Percentiles rank a stretch among this genome's conserved stretches.
These are phyloP conservation scores for Dendrocincla tyrannina DNA, from an alignment of 2,797 vertebrate species.

Conservation along the genomic window DNA sequence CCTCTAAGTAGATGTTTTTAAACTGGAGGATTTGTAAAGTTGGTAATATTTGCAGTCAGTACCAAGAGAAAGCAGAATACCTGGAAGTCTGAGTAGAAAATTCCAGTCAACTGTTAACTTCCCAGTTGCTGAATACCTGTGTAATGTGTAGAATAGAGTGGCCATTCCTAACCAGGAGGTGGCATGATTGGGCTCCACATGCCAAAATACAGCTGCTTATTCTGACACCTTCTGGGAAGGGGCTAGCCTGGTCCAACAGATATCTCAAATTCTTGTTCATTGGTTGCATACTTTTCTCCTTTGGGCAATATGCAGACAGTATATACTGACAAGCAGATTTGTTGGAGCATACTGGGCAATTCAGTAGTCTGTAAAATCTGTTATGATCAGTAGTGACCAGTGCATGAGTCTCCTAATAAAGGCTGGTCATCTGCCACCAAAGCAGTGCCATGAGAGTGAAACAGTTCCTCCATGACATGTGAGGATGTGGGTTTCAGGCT, in stretches of 20 bases:
- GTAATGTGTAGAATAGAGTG: background rate
- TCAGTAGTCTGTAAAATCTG: background rate
- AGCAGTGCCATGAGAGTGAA: background rate
- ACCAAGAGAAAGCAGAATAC: background rate
- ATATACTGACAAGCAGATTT: background rate
- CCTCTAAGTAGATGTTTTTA: background rate
- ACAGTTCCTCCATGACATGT: background rate
- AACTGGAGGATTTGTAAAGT: background rate
- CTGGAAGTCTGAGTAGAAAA: background rate
- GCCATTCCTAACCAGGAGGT: slow-evolving; percentile 29
- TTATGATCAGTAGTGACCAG: background rate
- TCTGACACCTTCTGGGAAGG: background rate
- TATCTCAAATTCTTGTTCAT: rapidly evolving
- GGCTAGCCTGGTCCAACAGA: background rate
- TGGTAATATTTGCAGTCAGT: background rate
- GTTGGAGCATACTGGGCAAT: background rate
- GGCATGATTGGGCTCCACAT: slow-evolving; percentile 30
- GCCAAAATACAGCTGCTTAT: background rate
- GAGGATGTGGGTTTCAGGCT: background rate
- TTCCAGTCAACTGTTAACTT: background rate
- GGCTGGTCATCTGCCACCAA: background rate
- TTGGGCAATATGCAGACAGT: too few relatives aligned
- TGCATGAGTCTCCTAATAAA: background rate
- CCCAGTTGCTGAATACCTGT: background rate
- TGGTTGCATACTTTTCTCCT: background rate